phyloP scores from a whole-genome alignment of 2,113 vertebrate genomes.

The Brachyhypopomus gauderio region DNA sequence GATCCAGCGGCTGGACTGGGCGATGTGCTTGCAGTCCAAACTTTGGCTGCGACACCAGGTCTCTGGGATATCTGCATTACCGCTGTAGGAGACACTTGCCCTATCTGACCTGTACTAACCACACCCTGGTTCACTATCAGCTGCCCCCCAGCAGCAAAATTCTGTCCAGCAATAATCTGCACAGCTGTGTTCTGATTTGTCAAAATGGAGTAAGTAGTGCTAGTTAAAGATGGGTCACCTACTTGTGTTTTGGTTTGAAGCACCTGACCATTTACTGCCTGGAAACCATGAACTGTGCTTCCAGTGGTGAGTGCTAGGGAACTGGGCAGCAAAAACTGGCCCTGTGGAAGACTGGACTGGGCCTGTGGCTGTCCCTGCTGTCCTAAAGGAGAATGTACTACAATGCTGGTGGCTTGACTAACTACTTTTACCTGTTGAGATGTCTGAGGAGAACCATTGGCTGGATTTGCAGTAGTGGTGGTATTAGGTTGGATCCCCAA shows the following conservation, averaged over 20 bases:
- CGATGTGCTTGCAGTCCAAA: slow-evolving; percentile 65
- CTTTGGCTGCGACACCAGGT: slow-evolving; percentile 76
- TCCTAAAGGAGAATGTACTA: slow-evolving; percentile 81
- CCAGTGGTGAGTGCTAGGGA: slow-evolving; percentile 84
- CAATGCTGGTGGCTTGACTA: slow-evolving; percentile 65
- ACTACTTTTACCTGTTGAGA: slow-evolving; percentile 71
- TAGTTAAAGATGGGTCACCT: slow-evolving; percentile 76
- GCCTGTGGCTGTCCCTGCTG: slow-evolving; percentile 71
- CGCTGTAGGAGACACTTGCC: slow-evolving; percentile 75
- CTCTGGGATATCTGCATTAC: slow-evolving; percentile 81
- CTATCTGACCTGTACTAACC: slow-evolving; percentile 71
- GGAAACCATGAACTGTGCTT: slow-evolving; percentile 80
- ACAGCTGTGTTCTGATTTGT: slow-evolving; percentile 86
- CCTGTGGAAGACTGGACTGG: slow-evolving; percentile 77
- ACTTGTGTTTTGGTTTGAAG: slow-evolving; percentile 80
- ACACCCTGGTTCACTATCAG: slow-evolving; percentile 87
- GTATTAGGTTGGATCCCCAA: slow-evolving; percentile 76
- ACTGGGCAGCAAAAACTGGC: slow-evolving; percentile 89
- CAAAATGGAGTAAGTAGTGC: slow-evolving; percentile 84
- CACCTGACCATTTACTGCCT: slow-evolving; percentile 84
- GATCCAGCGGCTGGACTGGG: slow-evolving; percentile 68
- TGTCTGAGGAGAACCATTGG: slow-evolving; percentile 65
- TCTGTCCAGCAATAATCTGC: slow-evolving; percentile 89
- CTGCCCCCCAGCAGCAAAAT: slow-evolving; percentile 84
- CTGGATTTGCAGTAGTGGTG: slow-evolving; percentile 74